Evolutionary conservation across 2,888 invertebrate genomes (phyloP).

Genomic region (Lissocephala sabroskyi): DNA sequence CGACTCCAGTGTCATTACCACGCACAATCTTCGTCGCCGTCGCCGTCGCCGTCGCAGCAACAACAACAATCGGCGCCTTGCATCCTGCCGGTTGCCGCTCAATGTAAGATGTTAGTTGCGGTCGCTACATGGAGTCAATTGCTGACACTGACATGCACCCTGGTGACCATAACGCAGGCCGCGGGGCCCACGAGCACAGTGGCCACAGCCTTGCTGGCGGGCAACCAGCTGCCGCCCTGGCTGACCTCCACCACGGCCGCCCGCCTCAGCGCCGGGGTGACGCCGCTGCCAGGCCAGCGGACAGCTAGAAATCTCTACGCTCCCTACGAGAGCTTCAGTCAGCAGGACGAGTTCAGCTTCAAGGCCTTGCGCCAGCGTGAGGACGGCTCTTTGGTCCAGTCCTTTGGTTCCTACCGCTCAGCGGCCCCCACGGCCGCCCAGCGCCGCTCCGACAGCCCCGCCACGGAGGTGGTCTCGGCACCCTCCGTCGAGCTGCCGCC

Average conservation of each 20-base stretch:
- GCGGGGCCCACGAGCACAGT: too few species aligned
- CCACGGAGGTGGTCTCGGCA: slow-evolving; percentile 56
- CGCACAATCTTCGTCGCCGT: too few species aligned
- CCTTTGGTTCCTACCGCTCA: slow-evolving; percentile 68
- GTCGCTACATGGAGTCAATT: slow-evolving; percentile 63
- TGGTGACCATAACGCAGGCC: too few species aligned
- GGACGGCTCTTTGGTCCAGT: slow-evolving; percentile 67
- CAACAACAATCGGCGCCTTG: slow-evolving; percentile 17
- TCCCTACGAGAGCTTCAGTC: slow-evolving; percentile 69
- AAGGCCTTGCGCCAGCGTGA: slow-evolving; percentile 61
- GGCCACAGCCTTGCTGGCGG: slow-evolving; percentile 36
- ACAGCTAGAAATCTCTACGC: slow-evolving; percentile 71
- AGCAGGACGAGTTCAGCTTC: slow-evolving; percentile 67
- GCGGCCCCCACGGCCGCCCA: slow-evolving; percentile 30
- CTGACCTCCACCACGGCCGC: slow-evolving; percentile 21
- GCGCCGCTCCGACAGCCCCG: slow-evolving; percentile 57
- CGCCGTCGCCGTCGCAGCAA: too few species aligned
- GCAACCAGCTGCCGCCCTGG: slow-evolving; percentile 56
- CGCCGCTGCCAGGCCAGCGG: slow-evolving; percentile 27
- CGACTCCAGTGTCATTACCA: slow-evolving; percentile 60
- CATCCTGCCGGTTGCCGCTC: slow-evolving; percentile 36
- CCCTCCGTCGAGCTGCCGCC: slow-evolving; percentile 57
- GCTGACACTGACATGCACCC: slow-evolving; percentile 24
- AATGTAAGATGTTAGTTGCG: slow-evolving; percentile 73
- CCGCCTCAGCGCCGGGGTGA: slow-evolving; percentile 1